phyloP scores from a whole-genome alignment of 1,140 invertebrate species.

The Copidosoma floridanum region DNA sequence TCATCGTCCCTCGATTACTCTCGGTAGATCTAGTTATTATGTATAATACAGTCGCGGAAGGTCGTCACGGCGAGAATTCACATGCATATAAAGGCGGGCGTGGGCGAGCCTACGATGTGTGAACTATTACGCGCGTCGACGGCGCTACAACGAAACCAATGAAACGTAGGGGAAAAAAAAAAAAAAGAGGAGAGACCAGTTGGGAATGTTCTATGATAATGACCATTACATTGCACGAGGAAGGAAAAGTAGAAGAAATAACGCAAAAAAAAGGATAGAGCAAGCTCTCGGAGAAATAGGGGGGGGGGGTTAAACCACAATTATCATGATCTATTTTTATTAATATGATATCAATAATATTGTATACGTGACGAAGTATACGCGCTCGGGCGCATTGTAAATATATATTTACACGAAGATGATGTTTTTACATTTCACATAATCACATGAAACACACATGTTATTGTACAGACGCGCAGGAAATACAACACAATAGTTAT shows the following conservation, averaged over 20 bases:
- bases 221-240: no score
- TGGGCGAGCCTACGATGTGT: no score
- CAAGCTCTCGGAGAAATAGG: no score
- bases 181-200: neutral
- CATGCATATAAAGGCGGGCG: neutral
- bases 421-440: conserved; percentile 12
- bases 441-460: conserved; percentile 20
- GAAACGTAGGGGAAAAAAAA: conserved; percentile 24
- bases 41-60: conserved; percentile 27
- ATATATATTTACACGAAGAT: conserved; percentile 27
- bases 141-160: conserved; percentile 18
- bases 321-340: conserved; percentile 1
- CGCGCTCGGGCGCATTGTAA: conserved; percentile 41
- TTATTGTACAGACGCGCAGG: no score
- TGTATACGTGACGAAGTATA: conserved; percentile 44
- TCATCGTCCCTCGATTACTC: no score
- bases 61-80: neutral
- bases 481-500: neutral
- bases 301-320: no score
- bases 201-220: no score
- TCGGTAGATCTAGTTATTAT: neutral
- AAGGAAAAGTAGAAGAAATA: conserved; percentile 10
- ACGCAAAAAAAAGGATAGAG: no score
- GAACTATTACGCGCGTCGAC: no score
- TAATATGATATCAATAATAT: conserved; percentile 4